A percentile compares a stretch with the other conserved stretches of the same genome.
Conservation (phyloP, 2,888 invertebrate genomes). For the Dolichomitus sp. region DNA sequence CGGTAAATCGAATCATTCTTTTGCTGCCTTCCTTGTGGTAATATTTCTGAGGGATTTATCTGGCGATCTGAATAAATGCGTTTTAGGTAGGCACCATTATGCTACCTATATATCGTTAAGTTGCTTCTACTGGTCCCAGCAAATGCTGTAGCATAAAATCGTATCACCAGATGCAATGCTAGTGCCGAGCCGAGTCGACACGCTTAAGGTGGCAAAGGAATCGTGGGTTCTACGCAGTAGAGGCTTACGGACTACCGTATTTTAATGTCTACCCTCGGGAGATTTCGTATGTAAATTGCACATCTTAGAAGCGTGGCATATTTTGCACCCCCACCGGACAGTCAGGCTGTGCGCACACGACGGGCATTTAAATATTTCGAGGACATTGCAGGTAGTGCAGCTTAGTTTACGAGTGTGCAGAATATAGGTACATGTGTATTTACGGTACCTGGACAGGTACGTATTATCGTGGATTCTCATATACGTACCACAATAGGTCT, state of each 20-base stretch:
- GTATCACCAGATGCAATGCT: not conserved
- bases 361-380: slow-evolving; percentile 62
- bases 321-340: slow-evolving; percentile 61
- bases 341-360: slow-evolving; percentile 29
- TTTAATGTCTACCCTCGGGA: slow-evolving; percentile 66
- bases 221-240: not conserved
- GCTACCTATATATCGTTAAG: not conserved
- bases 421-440: slow-evolving; percentile 36
- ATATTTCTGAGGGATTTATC: not conserved
- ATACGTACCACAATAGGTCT: slow-evolving; percentile 37
- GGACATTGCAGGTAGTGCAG: slow-evolving; percentile 16
- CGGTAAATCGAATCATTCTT: not conserved
- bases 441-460: slow-evolving; percentile 50
- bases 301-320: slow-evolving; percentile 67
- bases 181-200: slow-evolving; percentile 4
- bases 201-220: slow-evolving; percentile 29
- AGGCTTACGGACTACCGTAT: slow-evolving; percentile 60
- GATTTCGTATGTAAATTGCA: slow-evolving; percentile 72
- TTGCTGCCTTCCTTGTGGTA: not conserved
- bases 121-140: not conserved
- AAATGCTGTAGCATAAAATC: not conserved
- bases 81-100: not conserved
- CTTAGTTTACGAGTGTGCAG: slow-evolving; percentile 17
- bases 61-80: slow-evolving; percentile 2
- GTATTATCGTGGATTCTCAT: slow-evolving; percentile 55